These are phyloP conservation scores for Amphiprion clarkii DNA, from an alignment of 2,797 vertebrate species.

Conservation along the genomic window DNA sequence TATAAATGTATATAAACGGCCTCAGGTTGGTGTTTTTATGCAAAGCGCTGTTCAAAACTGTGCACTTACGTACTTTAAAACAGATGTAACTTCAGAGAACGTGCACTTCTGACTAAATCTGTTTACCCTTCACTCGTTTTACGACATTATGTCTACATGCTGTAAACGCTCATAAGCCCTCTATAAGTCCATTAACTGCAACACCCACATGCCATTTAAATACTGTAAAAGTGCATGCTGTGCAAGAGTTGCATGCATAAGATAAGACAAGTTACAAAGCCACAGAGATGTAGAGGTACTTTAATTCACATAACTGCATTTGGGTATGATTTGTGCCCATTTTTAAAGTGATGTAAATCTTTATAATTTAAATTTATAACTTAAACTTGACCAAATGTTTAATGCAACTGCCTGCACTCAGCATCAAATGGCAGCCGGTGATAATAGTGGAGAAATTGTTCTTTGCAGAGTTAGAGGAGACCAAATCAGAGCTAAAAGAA, in stretches of 20 bases:
- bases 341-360: constrained; percentile 24
- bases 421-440: not conserved
- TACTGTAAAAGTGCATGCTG: constrained; percentile 22
- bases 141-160: constrained; percentile 6
- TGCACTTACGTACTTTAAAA: constrained; percentile 57
- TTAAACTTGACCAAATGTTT: not conserved
- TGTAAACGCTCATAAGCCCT: constrained; percentile 12
- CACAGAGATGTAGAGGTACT: constrained; percentile 53
- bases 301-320: not conserved
- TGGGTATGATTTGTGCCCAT: not conserved
- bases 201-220: not conserved
- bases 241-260: constrained; percentile 32
- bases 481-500: not conserved
- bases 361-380: constrained; percentile 33
- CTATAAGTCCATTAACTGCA: constrained; percentile 7
- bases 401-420: not conserved
- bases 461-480: not conserved
- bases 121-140: constrained; percentile 28
- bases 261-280: constrained; percentile 27
- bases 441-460: not conserved
- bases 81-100: constrained; percentile 46
- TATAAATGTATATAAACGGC: constrained; percentile 37
- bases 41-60: constrained; percentile 44
- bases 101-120: constrained; percentile 82
- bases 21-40: constrained; percentile 59